These are phyloP conservation scores for Chrysopa pallens DNA, from an alignment of 1,140 invertebrate species.

Conservation along the genomic window DNA sequence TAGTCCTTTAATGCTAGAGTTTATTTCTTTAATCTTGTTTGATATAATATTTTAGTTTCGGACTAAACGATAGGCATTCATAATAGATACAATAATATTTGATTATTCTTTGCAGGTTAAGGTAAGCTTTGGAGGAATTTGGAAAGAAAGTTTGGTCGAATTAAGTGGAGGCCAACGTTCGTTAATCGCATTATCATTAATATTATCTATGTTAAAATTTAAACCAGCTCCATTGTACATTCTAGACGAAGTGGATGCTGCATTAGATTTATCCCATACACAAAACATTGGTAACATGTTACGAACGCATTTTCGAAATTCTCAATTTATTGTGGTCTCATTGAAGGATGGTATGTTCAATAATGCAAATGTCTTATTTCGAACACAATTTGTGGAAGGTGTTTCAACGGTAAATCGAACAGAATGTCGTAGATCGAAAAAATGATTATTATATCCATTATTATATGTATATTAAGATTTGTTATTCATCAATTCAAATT, in stretches of 20 bases:
- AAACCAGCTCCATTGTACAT: slow-evolving; percentile 98
- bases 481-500: too few species aligned
- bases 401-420: slow-evolving; percentile 74
- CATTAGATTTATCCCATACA: slow-evolving; percentile 94
- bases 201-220: slow-evolving; percentile 90
- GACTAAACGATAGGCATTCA: not conserved
- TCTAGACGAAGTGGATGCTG: slow-evolving; percentile 97
- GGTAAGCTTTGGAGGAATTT: slow-evolving; percentile 82
- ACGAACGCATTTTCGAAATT: slow-evolving; percentile 81
- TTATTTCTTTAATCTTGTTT: too few species aligned
- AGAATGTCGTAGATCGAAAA: slow-evolving; percentile 15
- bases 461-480: too few species aligned
- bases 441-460: too few species aligned
- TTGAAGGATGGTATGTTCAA: slow-evolving; percentile 99
- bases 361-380: slow-evolving; percentile 96
- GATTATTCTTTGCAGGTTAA: slow-evolving; percentile 39
- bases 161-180: slow-evolving; percentile 94
- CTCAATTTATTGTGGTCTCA: slow-evolving; percentile 97
- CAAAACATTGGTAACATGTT: slow-evolving; percentile 98
- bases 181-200: slow-evolving; percentile 88
- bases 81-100: not conserved
- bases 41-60: slow-evolving; percentile 1
- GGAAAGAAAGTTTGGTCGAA: slow-evolving; percentile 94
- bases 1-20: too few species aligned
- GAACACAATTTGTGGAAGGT: slow-evolving; percentile 89